Base-by-base conservation (phyloP, 2,888 invertebrate genomes). In the Diarsia brunnea region DNA sequence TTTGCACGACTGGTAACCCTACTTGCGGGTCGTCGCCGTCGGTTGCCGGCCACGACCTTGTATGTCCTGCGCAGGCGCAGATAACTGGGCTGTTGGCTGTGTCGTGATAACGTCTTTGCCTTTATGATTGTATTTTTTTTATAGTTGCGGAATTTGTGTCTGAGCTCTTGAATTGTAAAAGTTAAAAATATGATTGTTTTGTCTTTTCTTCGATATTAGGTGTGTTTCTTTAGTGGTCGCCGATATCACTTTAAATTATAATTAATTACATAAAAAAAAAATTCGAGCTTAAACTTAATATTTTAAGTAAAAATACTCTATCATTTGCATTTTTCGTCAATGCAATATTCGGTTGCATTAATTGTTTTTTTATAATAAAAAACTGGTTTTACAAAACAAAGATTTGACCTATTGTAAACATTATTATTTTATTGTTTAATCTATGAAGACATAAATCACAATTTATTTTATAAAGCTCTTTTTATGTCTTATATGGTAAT, bases 31-130 rank as follows among this genome's bases (percentile, higher is more conserved):
- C 73, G 73, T 47, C 51, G 79, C 12, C 75, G 60, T 55, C 74
- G 63, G 31, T 60, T 16, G 58, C 60, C 72, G 73, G 82, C 84
- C 79, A 73, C 81, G 87, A 88, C 89, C 89, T 89, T 89, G 88
- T 67, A n/a, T 72, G 87, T 82, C 83, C 89, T 83, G 79, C 80
- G 45, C 69, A 60, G 16, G 66, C 74, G 75, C 78, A 80, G 77
- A 84, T 87, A 79, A 80, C 82, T 81, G 19, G 68, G 64, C 64
- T 65, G 45, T 79, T 78, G 68, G 75, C 80, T 80, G 75, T 64
- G 53, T 47, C 38, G 31, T 68, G 78, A 84, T 85, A 86, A 79
- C 63, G 82, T 70, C 65, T 69, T 68, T 80, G 78, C 78, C 58
- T 82, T 76, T 68, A 38, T 64, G 60, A n/a, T n/a, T 55, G 24